Percentiles rank a stretch among this genome's conserved stretches.
Conservation (phyloP, 64 coral and sea anemone genomes). For the Montipora capricornis region DNA sequence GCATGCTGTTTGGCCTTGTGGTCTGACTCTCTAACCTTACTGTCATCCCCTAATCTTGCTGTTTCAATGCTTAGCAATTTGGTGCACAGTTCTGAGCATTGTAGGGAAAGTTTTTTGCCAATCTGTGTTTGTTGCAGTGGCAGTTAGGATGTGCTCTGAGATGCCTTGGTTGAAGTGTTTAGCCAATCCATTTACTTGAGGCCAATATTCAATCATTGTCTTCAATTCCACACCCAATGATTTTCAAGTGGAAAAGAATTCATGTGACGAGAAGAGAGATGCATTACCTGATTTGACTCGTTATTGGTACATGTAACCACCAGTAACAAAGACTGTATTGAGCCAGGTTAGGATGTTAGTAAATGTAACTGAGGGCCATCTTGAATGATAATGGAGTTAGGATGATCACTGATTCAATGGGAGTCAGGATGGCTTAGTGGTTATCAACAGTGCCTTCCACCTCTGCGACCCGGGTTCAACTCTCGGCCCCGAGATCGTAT, state of each 20-base stretch:
- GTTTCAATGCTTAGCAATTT: conserved; percentile 15
- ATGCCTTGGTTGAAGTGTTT: conserved; percentile 59
- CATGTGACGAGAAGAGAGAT: too few relatives aligned
- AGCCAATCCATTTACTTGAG: conserved; percentile 61
- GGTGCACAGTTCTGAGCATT: conserved; percentile 39
- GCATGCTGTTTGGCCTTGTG: background rate
- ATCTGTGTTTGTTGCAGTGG: conserved; percentile 2
- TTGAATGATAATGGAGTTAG: conserved; percentile 33
- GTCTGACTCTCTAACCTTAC: background rate
- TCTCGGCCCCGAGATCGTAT: too few relatives aligned
- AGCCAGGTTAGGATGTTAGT: conserved; percentile 40
- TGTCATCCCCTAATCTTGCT: background rate
- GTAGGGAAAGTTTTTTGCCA: conserved; percentile 26
- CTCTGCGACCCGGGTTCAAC: too few relatives aligned
- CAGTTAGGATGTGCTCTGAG: conserved; percentile 29
- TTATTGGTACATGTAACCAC: too few relatives aligned
- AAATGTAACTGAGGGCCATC: conserved; percentile 47
- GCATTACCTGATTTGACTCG: too few relatives aligned
- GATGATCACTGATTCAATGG: conserved; percentile 37
- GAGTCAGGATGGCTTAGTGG: too few relatives aligned
- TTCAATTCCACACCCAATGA: too few relatives aligned
- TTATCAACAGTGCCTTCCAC: too few relatives aligned
- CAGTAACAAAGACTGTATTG: background rate
- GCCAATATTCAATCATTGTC: conserved; percentile 56
- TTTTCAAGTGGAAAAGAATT: too few relatives aligned